Conservation (phyloP, 1,140 invertebrate genomes). For the Proctacanthus coquilletti region DNA sequence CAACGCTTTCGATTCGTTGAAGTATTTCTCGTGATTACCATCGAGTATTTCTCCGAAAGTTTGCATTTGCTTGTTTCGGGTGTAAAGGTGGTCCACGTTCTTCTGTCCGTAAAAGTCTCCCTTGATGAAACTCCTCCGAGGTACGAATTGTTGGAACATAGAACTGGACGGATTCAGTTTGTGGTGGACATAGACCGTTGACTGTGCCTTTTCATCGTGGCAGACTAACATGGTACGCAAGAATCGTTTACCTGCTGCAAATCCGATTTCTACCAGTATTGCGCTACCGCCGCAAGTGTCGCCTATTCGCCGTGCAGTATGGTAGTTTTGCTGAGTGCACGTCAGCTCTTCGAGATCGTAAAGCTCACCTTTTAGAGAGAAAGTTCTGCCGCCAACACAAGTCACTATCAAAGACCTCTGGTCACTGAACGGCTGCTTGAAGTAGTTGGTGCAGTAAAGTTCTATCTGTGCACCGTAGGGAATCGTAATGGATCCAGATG, state of each 20-base stretch:
- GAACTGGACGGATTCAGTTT: conserved; percentile 19
- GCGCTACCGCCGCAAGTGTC: conserved; percentile 21
- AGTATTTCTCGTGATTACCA: conserved; percentile 16
- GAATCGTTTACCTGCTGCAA: conserved; percentile 20
- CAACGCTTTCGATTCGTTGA: conserved; percentile 15
- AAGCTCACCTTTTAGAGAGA: conserved; percentile 14
- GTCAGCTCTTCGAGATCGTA: conserved; percentile 21
- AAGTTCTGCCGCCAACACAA: conserved; percentile 20
- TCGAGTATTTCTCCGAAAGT: conserved; percentile 23
- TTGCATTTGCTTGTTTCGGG: conserved; percentile 16
- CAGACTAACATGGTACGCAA: conserved; percentile 30
- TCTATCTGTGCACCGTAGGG: too few species aligned
- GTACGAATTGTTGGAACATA: conserved; percentile 23
- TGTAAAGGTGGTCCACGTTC: conserved; percentile 27
- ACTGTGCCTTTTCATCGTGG: conserved; percentile 26
- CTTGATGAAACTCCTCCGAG: conserved; percentile 24
- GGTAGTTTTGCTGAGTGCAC: conserved; percentile 21
- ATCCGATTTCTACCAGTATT: conserved; percentile 22
- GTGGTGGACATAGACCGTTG: conserved; percentile 30
- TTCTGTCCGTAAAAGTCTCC: conserved; percentile 22
- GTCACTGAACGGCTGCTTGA: too few species aligned
- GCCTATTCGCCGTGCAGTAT: conserved; percentile 24
- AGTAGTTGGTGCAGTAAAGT: too few species aligned
- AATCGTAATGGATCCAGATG: too few species aligned
- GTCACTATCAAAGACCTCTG: conserved; percentile 18